Conservation (phyloP, 1,140 invertebrate genomes). For the Zaprionus camerounensis region DNA sequence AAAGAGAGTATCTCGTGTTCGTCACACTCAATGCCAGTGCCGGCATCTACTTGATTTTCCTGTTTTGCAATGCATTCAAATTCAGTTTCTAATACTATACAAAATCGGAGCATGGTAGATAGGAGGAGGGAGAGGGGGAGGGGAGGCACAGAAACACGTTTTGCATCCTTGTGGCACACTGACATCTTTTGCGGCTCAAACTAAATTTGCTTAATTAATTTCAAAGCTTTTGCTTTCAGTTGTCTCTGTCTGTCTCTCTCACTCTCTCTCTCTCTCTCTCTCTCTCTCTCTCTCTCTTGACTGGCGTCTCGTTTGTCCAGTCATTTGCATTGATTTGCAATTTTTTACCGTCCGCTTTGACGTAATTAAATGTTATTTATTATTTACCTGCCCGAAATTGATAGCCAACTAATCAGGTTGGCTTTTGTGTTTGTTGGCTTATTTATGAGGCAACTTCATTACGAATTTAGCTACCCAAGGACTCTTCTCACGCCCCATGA, state of each 20-base stretch:
- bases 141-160: conserved; percentile 50
- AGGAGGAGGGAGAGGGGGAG: not conserved
- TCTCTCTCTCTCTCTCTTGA: not conserved
- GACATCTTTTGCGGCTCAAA: conserved; percentile 68
- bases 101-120: conserved; percentile 48
- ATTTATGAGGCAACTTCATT: conserved; percentile 28
- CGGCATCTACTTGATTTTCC: conserved; percentile 37
- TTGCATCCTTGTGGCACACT: conserved; percentile 78
- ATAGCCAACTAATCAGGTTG: conserved; percentile 63
- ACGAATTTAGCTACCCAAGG: conserved; percentile 40
- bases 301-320: conserved; percentile 37
- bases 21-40: not conserved
- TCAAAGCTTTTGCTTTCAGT: conserved; percentile 68
- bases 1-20: conserved; percentile 25
- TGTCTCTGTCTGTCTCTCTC: not conserved
- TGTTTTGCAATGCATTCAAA: conserved; percentile 46
- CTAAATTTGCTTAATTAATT: conserved; percentile 74
- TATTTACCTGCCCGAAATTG: conserved; percentile 65
- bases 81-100: conserved; percentile 70
- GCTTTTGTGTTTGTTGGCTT: conserved; percentile 36
- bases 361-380: conserved; percentile 72
- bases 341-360: conserved; percentile 53
- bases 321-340: conserved; percentile 80
- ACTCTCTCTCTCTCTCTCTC: conserved; percentile 9
- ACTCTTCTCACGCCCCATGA: conserved; percentile 23